Evolutionary conservation across 2,888 invertebrate species (phyloP), one percentile per base, ranked within the genome.

Genomic region (Resseliella maxima): DNA sequence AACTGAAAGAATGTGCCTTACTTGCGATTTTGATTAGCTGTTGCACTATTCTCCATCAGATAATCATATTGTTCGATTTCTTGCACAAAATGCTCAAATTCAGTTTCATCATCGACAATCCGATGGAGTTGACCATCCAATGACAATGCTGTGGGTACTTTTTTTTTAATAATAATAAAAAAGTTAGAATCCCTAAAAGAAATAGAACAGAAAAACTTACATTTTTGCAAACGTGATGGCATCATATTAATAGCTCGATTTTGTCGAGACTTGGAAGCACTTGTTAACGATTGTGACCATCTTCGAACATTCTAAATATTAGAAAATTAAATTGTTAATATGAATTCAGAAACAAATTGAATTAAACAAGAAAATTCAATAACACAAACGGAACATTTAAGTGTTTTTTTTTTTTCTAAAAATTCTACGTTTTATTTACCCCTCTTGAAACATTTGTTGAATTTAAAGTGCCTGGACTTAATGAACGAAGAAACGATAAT

Each of bases 41-140:
- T 90, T 0, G 93, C 93, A 88, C 93, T 93, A 89, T 94, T 92
- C 88, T 94, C 93, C 94, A 95, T 94, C 31, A 95, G 91, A 50
- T 92, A 91, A 45, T 92, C 92, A 88, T 94, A 93, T 89, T 93
- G 92, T 89, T 94, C 94, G 92, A 95, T 93, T 90, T 93, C 94
- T 54, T 92, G 91, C 10, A 94, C 93, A 88, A 95, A 94, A 88
- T 92, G 91, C 86, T 93, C 92, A 0, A 94, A 94, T 89, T 94
- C 92, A 0, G 94, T 94, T 89, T 94, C 89, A 21, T 87, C 86
- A 24, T 88, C 88, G 8, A 85, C 87, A 21, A 86, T 85, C 6
- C 86, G 54, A 21, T 88, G 85, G 0, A 88, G 87, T 50, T 88
- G 87, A 0, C 88, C 88, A 54, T 88, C 88, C 0, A 88, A 87